A percentile compares a stretch with the other conserved stretches of the same genome.
Evolutionary conservation across 92 coral and sea anemone genomes (phyloP).

Genomic region (Virgularia gustaviana): DNA sequence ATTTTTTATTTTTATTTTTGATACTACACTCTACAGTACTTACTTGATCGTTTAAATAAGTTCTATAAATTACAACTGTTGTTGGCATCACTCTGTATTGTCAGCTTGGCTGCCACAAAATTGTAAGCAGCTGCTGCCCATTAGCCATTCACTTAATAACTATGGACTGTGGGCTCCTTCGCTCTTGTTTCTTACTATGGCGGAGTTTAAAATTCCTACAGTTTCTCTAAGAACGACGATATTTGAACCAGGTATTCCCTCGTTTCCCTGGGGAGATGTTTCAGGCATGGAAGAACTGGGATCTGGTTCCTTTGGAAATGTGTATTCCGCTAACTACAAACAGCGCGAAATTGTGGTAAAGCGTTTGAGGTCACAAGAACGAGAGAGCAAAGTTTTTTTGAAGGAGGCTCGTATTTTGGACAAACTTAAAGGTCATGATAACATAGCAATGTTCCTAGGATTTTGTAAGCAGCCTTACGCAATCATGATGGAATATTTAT

Average conservation of each 20-base stretch:
- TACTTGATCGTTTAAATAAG: too few relatives aligned
- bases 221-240: neutral
- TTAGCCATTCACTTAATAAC: too few relatives aligned
- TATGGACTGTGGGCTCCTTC: too few relatives aligned
- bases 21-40: too few relatives aligned
- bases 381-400: neutral
- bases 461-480: neutral
- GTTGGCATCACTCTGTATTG: too few relatives aligned
- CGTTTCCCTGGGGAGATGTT: constrained; percentile 8
- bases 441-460: neutral
- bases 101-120: too few relatives aligned
- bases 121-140: too few relatives aligned
- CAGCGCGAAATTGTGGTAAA: neutral
- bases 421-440: neutral
- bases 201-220: neutral
- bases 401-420: neutral
- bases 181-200: neutral
- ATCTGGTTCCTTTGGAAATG: neutral
- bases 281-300: neutral
- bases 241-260: neutral
- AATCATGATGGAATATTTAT: neutral
- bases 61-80: too few relatives aligned
- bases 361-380: neutral
- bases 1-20: too few relatives aligned
- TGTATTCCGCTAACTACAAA: neutral